phyloP scores from a whole-genome alignment of 2,797 vertebrate genomes.

The Alauda arvensis region DNA sequence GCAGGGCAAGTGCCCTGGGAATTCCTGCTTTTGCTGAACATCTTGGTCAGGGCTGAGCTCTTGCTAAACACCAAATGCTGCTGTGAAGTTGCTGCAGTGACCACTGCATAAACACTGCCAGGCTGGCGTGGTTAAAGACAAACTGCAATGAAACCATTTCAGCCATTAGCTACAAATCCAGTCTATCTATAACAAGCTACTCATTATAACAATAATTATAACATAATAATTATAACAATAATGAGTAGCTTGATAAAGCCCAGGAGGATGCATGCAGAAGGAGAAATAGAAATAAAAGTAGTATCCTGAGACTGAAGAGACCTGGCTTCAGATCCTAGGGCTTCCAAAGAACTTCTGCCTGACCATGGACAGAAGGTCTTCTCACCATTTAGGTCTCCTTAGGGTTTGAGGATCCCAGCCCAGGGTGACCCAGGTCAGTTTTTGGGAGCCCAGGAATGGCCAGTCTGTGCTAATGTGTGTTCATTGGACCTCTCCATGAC shows the following conservation, averaged over 20 bases:
- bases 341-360: background rate
- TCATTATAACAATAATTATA: no score
- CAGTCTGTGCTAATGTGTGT: fast-evolving
- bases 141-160: background rate
- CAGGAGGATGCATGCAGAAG: background rate
- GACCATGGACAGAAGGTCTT: fast-evolving
- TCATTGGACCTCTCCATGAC: fast-evolving
- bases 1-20: background rate
- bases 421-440: background rate
- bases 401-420: background rate
- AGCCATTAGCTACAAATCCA: background rate
- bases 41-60: background rate
- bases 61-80: background rate
- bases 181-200: background rate
- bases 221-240: no score
- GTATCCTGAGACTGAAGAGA: background rate
- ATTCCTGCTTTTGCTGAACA: background rate
- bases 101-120: background rate
- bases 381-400: background rate
- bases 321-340: background rate
- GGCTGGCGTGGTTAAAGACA: background rate
- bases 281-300: background rate
- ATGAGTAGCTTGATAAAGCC: background rate
- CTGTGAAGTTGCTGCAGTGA: background rate
- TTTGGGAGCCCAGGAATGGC: fast-evolving